Conservation (phyloP, 2,113 vertebrate species). For the Sylvia atricapilla region DNA sequence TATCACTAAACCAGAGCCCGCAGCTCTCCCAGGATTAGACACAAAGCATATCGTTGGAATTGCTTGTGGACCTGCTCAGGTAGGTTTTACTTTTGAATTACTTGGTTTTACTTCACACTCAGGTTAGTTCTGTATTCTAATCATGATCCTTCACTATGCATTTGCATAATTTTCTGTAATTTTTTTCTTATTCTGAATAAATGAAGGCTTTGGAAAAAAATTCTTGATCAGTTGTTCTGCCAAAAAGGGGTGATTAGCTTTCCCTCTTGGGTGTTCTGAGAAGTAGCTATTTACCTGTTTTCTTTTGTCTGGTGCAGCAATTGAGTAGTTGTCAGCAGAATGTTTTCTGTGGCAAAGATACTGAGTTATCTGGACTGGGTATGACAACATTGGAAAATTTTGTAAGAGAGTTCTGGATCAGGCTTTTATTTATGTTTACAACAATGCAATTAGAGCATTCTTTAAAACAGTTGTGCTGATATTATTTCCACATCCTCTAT, state of each 20-base stretch:
- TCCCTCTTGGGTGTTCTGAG: background rate
- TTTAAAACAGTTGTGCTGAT: background rate
- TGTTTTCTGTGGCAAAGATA: background rate
- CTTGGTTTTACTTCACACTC: background rate
- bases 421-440: background rate
- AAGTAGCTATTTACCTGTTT: background rate
- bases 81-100: slow-evolving; percentile 15
- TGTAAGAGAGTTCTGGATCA: background rate
- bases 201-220: background rate
- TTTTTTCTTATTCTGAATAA: background rate
- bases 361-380: background rate
- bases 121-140: background rate
- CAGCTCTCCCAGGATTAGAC: slow-evolving; percentile 89
- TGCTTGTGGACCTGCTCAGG: slow-evolving; percentile 95
- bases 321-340: background rate
- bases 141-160: background rate
- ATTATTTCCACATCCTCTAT: background rate
- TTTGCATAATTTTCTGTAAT: background rate
- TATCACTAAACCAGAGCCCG: slow-evolving; percentile 91
- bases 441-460: background rate
- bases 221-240: background rate
- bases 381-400: background rate
- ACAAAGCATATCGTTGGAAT: slow-evolving; percentile 94
- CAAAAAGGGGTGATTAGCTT: background rate
- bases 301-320: background rate